phyloP scores from a whole-genome alignment of 2,888 invertebrate genomes.

The Merodon equestris region DNA sequence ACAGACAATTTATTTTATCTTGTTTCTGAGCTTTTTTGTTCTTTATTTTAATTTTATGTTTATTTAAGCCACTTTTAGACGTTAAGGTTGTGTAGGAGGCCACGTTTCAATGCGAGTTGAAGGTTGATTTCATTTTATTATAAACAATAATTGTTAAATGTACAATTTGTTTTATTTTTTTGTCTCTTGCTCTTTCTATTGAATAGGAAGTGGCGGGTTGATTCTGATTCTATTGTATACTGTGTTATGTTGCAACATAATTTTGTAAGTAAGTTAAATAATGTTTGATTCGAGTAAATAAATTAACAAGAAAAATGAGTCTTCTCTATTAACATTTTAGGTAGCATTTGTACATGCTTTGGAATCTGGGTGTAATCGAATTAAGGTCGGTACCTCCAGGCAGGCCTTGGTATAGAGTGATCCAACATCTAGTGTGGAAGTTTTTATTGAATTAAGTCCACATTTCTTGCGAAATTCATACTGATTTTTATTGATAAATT shows the following conservation, averaged over 20 bases:
- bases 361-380: background rate
- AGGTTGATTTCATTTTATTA: constrained; percentile 30
- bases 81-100: constrained; percentile 52
- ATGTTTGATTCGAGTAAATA: constrained; percentile 34
- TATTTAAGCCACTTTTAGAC: constrained; percentile 59
- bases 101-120: constrained; percentile 50
- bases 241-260: constrained; percentile 39
- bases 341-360: background rate
- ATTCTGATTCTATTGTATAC: constrained; percentile 10
- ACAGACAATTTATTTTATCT: constrained; percentile 30
- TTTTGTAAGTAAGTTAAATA: constrained; percentile 39
- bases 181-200: constrained; percentile 39
- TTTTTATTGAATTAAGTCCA: no score
- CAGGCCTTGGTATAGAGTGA: no score
- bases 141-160: constrained; percentile 35
- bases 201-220: constrained; percentile 44
- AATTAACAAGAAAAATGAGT: background rate
- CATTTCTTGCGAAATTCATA: no score
- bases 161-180: constrained; percentile 38
- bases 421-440: no score
- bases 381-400: no score
- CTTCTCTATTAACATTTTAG: background rate
- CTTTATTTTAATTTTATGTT: constrained; percentile 10
- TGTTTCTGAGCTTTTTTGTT: constrained; percentile 28
- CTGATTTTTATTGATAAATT: no score